Evolutionary conservation across 1,140 invertebrate genomes (phyloP).

Genomic region (Atta colombica): DNA sequence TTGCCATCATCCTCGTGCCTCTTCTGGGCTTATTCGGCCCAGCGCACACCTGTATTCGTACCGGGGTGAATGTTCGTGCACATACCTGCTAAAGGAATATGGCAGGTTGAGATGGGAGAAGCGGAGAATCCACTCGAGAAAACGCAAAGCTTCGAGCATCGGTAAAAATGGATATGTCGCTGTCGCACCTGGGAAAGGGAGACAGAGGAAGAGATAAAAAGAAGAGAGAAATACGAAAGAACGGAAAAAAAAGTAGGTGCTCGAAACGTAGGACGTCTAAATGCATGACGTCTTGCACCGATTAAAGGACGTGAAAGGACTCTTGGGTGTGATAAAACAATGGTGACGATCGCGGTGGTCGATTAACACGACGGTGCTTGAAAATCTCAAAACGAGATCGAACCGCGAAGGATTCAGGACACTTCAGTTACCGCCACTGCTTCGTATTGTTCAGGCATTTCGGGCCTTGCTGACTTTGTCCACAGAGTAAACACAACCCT

Average conservation of each 20-base stretch:
- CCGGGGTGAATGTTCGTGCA: constrained; percentile 66
- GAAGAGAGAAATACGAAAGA: not conserved
- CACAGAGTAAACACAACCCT: constrained; percentile 37
- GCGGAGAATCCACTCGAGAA: constrained; percentile 67
- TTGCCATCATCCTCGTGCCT: constrained; percentile 57
- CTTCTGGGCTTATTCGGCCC: constrained; percentile 60
- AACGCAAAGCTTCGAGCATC: constrained; percentile 61
- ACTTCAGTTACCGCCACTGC: not conserved
- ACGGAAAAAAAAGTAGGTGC: not conserved
- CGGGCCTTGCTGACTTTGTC: constrained; percentile 40
- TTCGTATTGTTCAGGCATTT: constrained; percentile 25
- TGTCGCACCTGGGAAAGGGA: constrained; percentile 16
- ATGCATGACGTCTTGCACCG: not conserved
- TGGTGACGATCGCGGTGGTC: constrained; percentile 20
- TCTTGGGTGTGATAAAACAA: constrained; percentile 25
- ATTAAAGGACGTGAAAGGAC: constrained; percentile 28
- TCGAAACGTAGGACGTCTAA: constrained; percentile 23
- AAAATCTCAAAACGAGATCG: constrained; percentile 28
- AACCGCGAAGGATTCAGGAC: constrained; percentile 25
- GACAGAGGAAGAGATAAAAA: not conserved
- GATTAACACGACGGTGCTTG: constrained; percentile 25
- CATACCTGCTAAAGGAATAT: constrained; percentile 56
- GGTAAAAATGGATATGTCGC: constrained; percentile 69
- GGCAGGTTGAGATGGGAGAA: constrained; percentile 26
- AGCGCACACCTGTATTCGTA: constrained; percentile 59